Conservation (phyloP, 2,797 vertebrate species). For the Rhincodon typus region DNA sequence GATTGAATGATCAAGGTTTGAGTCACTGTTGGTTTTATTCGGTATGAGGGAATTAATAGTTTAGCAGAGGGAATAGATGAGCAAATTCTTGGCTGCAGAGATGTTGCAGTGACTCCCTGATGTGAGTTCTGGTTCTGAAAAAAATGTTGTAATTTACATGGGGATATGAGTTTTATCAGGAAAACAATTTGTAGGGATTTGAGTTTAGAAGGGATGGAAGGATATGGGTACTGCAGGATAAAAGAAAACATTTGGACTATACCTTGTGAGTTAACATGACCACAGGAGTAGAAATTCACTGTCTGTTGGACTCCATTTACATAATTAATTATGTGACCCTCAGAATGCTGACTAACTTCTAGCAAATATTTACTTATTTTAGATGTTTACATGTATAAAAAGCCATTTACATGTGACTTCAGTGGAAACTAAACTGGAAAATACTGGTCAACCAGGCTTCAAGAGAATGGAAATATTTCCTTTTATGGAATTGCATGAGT, state of each 20-base stretch:
- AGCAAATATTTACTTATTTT: not conserved
- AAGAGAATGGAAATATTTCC: not conserved
- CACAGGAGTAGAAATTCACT: not conserved
- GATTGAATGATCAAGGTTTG: not conserved
- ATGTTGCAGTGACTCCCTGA: not conserved
- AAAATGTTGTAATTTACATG: not conserved
- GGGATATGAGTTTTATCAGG: not conserved
- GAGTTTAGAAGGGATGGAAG: not conserved
- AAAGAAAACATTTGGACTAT: not conserved
- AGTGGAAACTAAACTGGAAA: not conserved
- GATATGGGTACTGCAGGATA: not conserved
- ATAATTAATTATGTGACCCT: not conserved
- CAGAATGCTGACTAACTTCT: not conserved
- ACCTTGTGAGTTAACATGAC: not conserved
- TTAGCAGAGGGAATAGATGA: not conserved
- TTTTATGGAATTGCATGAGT: not conserved
- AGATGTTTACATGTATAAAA: not conserved
- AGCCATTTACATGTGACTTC: not conserved
- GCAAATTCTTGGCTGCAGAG: slow-evolving; percentile 1
- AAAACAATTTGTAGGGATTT: not conserved
- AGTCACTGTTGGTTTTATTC: not conserved
- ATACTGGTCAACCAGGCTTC: not conserved
- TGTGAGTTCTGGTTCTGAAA: not conserved
- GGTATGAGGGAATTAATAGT: not conserved
- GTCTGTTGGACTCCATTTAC: not conserved